A percentile compares a stretch with the other conserved stretches of the same genome.
phyloP scores from a whole-genome alignment of 2,797 vertebrate genomes.

The Alcedo atthis region DNA sequence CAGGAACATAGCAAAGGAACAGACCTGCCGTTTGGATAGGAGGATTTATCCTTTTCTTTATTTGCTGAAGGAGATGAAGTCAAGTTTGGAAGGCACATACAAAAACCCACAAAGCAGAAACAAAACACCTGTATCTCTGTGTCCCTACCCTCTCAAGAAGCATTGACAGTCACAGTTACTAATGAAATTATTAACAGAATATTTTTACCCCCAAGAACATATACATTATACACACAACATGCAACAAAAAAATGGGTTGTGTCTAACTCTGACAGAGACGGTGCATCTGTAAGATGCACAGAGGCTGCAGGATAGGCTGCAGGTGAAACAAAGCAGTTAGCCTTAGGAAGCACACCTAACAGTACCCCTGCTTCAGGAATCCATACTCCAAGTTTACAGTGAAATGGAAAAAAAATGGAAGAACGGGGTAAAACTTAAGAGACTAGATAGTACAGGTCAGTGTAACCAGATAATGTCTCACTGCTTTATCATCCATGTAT shows the following conservation, averaged over 20 bases:
- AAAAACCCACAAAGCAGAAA: not conserved
- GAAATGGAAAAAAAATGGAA: not conserved
- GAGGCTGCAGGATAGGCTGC: not conserved
- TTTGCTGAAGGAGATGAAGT: not conserved
- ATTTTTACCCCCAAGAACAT: accelerated
- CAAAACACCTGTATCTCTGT: not conserved
- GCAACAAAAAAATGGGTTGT: not conserved
- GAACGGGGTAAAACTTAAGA: not conserved
- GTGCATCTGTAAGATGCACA: not conserved
- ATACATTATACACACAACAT: not conserved
- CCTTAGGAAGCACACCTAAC: not conserved
- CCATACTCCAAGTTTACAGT: not conserved
- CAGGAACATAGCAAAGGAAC: accelerated
- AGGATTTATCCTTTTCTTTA: not conserved
- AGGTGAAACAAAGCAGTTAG: not conserved
- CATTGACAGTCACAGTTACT: not conserved
- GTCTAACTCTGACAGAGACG: not conserved
- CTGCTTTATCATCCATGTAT: not conserved
- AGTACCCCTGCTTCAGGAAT: not conserved
- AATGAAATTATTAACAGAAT: not conserved
- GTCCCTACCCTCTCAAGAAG: not conserved
- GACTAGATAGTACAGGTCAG: not conserved
- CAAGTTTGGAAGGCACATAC: not conserved
- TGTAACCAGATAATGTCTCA: not conserved
- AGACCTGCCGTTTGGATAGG: not conserved